These are phyloP conservation scores for Serripes groenlandicus DNA, from an alignment of 2,888 invertebrate species.

Conservation along the genomic window DNA sequence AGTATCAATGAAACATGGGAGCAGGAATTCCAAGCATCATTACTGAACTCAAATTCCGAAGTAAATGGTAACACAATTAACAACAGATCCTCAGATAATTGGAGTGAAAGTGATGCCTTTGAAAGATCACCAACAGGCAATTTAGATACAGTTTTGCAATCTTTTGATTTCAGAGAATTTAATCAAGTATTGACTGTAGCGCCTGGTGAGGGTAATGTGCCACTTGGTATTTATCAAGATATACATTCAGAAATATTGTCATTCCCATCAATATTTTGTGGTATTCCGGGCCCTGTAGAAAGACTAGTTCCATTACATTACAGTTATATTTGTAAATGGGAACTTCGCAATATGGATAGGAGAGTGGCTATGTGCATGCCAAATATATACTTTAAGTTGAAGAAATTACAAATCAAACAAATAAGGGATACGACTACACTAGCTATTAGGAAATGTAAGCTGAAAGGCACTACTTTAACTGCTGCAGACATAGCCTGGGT, in stretches of 20 bases:
- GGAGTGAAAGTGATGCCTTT: slow-evolving; percentile 31
- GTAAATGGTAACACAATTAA: too few species aligned
- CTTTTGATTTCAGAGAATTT: slow-evolving; percentile 52
- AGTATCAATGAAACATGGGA: slow-evolving; percentile 77
- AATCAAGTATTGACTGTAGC: slow-evolving; percentile 37
- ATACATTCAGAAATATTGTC: slow-evolving; percentile 31
- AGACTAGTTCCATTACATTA: slow-evolving; percentile 32
- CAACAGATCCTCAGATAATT: slow-evolving; percentile 3
- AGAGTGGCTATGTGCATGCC: slow-evolving; percentile 29
- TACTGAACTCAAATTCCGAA: too few species aligned
- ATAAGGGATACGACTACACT: slow-evolving; percentile 33
- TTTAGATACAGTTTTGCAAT: slow-evolving; percentile 37
- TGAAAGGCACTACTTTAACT: slow-evolving; percentile 39
- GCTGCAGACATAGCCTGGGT: slow-evolving; percentile 29
- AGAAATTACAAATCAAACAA: slow-evolving; percentile 43
- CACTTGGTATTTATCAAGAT: slow-evolving; percentile 39
- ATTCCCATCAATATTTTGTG: slow-evolving; percentile 45
- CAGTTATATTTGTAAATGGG: slow-evolving; percentile 47
- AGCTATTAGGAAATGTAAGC: slow-evolving; percentile 44
- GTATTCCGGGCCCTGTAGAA: background rate
- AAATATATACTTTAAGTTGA: slow-evolving; percentile 49
- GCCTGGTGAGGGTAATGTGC: slow-evolving; percentile 29
- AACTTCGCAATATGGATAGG: slow-evolving; percentile 41
- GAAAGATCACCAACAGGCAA: slow-evolving; percentile 22
- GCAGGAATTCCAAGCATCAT: background rate